Conservation (phyloP, 2,888 invertebrate genomes). For the Mythimna lalbum region DNA sequence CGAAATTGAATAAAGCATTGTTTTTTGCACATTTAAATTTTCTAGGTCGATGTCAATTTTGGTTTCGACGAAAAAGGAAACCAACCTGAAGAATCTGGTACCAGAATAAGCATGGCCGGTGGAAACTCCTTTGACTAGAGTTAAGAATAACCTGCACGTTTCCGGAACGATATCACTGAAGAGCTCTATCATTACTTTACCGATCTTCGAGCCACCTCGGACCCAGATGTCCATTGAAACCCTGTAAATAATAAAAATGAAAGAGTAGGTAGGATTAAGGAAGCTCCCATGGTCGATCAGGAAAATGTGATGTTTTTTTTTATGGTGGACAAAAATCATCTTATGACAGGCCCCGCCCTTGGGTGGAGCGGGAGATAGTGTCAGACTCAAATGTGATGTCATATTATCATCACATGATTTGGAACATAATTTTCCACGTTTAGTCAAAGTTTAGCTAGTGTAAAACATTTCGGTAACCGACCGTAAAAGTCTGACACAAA, state of each 20-base stretch:
- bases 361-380: too few species aligned
- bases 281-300: neutral
- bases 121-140: slow-evolving; percentile 78
- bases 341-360: too few species aligned
- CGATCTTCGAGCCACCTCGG: slow-evolving; percentile 83
- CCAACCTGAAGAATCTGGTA: slow-evolving; percentile 83
- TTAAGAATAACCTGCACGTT: slow-evolving; percentile 82
- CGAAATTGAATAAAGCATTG: too few species aligned
- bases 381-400: neutral
- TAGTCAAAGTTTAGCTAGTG: too few species aligned
- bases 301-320: neutral
- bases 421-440: too few species aligned
- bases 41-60: too few species aligned
- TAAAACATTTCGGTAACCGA: too few species aligned
- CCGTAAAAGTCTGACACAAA: too few species aligned
- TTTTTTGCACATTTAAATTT: too few species aligned
- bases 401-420: too few species aligned
- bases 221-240: slow-evolving; percentile 84
- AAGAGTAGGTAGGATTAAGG: neutral
- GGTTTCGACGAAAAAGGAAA: neutral
- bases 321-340: too few species aligned
- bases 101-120: slow-evolving; percentile 81
- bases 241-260: slow-evolving; percentile 62
- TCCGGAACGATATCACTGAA: slow-evolving; percentile 83
- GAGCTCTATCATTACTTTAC: slow-evolving; percentile 80